Conservation (phyloP, 2,888 invertebrate species). For the Tetheella fluctuosa region DNA sequence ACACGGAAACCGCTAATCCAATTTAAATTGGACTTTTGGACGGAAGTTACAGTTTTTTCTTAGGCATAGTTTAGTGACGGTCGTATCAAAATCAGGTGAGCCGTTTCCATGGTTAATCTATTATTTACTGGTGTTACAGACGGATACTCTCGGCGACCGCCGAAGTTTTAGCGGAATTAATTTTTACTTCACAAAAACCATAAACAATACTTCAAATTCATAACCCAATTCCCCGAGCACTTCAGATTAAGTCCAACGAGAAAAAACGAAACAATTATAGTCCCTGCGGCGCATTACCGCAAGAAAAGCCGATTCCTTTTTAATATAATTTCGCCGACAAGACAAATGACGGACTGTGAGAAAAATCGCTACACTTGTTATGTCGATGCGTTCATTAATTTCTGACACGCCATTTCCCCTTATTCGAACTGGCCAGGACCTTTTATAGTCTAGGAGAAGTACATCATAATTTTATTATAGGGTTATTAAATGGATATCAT, state of each 20-base stretch:
- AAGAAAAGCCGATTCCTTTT: slow-evolving; percentile 9
- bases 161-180: too few species aligned
- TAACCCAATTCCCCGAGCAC: not conserved
- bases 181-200: too few species aligned
- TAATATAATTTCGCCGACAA: slow-evolving; percentile 19
- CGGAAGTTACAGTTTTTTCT: too few species aligned
- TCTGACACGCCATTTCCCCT: slow-evolving; percentile 51
- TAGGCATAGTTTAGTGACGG: too few species aligned
- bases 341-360: slow-evolving; percentile 29
- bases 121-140: too few species aligned
- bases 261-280: not conserved
- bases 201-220: not conserved
- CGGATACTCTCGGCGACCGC: too few species aligned
- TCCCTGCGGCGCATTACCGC: not conserved
- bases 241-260: too few species aligned
- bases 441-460: slow-evolving; percentile 30
- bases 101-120: too few species aligned
- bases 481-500: too few species aligned
- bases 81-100: too few species aligned
- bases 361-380: slow-evolving; percentile 52
- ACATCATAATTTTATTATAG: slow-evolving; percentile 8
- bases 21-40: too few species aligned
- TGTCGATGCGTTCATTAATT: slow-evolving; percentile 59
- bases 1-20: too few species aligned
- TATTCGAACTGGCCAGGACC: slow-evolving; percentile 25